Evolutionary conservation across 2,797 vertebrate species (phyloP), one percentile per base, ranked within the genome.

Genomic region (Hylomyscus alleni): DNA sequence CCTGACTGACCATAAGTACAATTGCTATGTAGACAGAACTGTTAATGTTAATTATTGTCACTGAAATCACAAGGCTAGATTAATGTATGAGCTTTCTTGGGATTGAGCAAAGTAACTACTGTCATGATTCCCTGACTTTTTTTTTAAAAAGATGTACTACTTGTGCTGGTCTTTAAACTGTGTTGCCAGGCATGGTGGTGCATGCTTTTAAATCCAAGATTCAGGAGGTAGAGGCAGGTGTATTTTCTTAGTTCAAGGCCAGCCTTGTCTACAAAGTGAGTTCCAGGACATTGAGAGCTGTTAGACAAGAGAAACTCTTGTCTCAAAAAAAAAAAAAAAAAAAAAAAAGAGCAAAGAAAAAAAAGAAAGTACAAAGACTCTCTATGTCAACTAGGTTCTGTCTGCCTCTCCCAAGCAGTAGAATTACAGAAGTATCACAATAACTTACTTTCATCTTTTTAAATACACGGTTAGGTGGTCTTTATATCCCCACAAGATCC

Each of bases 21-120:
- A 50, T n/a, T 76, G 90, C 1, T 14, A 8, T 50, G 7, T 87
- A 95, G 65, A 89, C 26, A 67, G 62, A 94, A 54, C 13, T n/a
- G 86, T 26, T 37, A 81, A n/a, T 80, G 19, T n/a, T 54, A 80
- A 54, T n/a, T 80, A 80, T 29, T 82, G 80, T 22, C n/a, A 82
- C 54, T 24, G 17, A 89, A 93, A 89, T 83, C 62, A 94, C 77
- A 62, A 94, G 77, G 62, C 20, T 87, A 76, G 40, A 82, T 56
- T 50, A 85, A 82, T 17, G 58, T 13, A 89, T 22, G 56, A 93
- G 50, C 54, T 90, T 77, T 93, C 60, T 93, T 40, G 81, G 78
- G 80, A n/a, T 13, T 24, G 11, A 85, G 44, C 3, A 60, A 96
- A 91, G 56, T 72, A 84, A 84, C 24, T 50, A 90, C 76, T 82